Base-by-base conservation (phyloP, 2,888 invertebrate species). In the Drosophila melanosoma region DNA sequence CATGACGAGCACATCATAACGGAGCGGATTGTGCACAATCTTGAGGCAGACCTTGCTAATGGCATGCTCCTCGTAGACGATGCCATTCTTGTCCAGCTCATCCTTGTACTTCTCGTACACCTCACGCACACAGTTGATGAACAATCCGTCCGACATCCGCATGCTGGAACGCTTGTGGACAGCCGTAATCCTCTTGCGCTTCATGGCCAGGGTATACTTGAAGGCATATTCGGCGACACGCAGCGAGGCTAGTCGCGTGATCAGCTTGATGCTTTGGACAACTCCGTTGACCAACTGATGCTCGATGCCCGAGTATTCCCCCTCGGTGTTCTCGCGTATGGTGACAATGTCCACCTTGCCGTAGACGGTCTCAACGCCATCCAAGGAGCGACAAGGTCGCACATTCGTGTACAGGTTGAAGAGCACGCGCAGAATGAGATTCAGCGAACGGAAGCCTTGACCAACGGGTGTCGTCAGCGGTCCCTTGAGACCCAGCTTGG, bases 271-370 rank as follows among this genome's bases (percentile, higher is more conserved):
- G 93, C 98, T 98, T 94, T 99, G 99, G 63, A 99, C 99, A 73
- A 99, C 99, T 10, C 99, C 99, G 91, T 98, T 97, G 7, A 99
- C 98, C 91, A 99, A 98, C 94, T 98, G 98, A 93, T 99, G 99
- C 94, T 99, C 99, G 91, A 99, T 99, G 79, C 99, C 99, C 2
- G 99, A 99, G 94, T 99, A 99, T 94, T 99, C 99, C 69, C 99
- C 99, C 94, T 99, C 99, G 0, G 99, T 99, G 94, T 99, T 99
- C 94, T 99, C 99, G 87, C 99, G 95, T 90, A 99, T 99, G 1
- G 99, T 99, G 0, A 99, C 97, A 56, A 99, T 97, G 93, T 99
- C 97, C 23, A 99, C 99, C 91, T 98, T 96, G 91, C 99, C 97
- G 93, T 99, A 99, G 3, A 98, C 94, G 0, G 99, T 99, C 93